Evolutionary conservation across 2,888 invertebrate species (phyloP), one percentile per base, ranked within the genome.

Genomic region (Oligia strigilis): DNA sequence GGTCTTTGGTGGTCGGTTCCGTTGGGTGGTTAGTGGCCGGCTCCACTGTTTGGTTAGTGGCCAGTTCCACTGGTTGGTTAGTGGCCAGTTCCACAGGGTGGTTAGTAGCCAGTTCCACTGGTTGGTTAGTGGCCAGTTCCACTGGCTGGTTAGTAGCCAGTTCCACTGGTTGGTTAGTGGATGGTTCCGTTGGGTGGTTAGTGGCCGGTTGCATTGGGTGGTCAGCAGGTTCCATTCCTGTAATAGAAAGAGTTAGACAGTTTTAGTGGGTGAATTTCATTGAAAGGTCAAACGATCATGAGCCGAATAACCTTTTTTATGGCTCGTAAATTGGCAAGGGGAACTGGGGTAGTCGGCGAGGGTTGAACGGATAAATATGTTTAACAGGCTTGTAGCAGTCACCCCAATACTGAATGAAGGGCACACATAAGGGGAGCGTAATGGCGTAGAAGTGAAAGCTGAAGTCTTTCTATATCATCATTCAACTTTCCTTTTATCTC

Each of bases 201-300:
- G 29, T 29, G 29, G 29, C 29, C 29, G 29, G 29, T 29, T 29
- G 29, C 29, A 29, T 29, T 29, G 29, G 29, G 29, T 29, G 29
- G 29, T 29, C 29, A 29, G 29, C 29, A 29, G 29, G 29, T 29
- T 58, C 67, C 67, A 75, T 82, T 69, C 17, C 80, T 80, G 82
- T 46, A 82, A 80, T 40, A 55, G 67, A 55, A 62, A 62, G 9
- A 62, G 0, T 23, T n/a, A 55, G 0, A 78, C 36, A 70, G 36
- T 0, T 6, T 83, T 73, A 83, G 64, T 40, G n/a, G 49, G 23
- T 82, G 36, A 67, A 52, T 6, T 55, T 36, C 14, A 9, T 14
- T 55, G 36, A 43, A 43, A 60, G n/a, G 1, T 71, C 6, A 40
- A 72, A 49, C 6, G 14, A 40, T 62, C 3, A 19, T 43, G 23